Evolutionary conservation across 2,888 invertebrate species (phyloP).

Genomic region (Lepetodrilus schrolli): DNA sequence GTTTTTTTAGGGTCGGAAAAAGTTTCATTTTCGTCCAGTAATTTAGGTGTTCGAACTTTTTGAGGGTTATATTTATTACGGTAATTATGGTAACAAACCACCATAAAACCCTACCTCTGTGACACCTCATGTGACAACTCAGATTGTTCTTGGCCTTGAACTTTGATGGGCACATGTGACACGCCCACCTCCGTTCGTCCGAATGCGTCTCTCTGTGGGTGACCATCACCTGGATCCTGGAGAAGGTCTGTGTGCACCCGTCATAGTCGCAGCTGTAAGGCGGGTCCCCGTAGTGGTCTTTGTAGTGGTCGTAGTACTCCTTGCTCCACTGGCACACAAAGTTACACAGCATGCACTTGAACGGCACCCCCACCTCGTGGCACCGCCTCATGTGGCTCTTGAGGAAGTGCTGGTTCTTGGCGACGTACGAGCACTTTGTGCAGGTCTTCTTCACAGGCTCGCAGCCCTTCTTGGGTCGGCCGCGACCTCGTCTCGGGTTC

Average conservation of each 20-base stretch:
- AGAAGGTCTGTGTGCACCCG: conserved; percentile 78
- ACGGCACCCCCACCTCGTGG: conserved; percentile 47
- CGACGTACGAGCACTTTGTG: conserved; percentile 50
- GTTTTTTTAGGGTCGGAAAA: too few relatives aligned
- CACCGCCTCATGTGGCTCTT: conserved; percentile 53
- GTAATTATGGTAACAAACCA: too few relatives aligned
- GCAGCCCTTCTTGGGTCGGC: conserved; percentile 25
- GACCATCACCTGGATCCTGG: conserved; percentile 79
- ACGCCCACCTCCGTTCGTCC: conserved; percentile 76
- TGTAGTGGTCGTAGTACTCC: conserved; percentile 80
- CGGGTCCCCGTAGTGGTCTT: conserved; percentile 79
- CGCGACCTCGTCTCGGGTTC: conserved; percentile 35
- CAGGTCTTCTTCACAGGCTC: conserved; percentile 38
- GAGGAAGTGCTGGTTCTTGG: conserved; percentile 41
- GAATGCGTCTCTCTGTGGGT: conserved; percentile 80
- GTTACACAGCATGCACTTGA: conserved; percentile 79
- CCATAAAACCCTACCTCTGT: conserved; percentile 76
- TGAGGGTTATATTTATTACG: too few relatives aligned
- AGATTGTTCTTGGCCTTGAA: conserved; percentile 80
- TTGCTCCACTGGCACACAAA: conserved; percentile 81
- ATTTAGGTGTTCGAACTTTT: neutral
- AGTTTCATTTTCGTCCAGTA: neutral
- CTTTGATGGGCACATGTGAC: conserved; percentile 79
- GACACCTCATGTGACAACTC: conserved; percentile 79
- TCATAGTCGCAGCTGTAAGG: conserved; percentile 80